Evolutionary conservation across 2,113 vertebrate genomes (phyloP).

Genomic region (Taxidea taxus): DNA sequence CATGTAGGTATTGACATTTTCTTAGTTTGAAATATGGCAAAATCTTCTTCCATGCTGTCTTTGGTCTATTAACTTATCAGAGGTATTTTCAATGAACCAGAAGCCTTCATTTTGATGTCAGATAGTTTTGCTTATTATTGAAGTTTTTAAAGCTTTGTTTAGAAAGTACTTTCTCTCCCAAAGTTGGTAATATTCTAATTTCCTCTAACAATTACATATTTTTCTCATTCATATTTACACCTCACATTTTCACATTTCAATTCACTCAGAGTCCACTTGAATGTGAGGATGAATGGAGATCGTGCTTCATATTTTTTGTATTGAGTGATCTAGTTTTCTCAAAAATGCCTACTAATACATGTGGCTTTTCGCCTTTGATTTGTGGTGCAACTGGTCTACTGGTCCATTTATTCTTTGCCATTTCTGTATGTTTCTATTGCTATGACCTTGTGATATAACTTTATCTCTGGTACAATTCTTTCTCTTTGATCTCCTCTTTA

Average conservation of each 20-base stretch:
- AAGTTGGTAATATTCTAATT: background rate
- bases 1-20: background rate
- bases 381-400: background rate
- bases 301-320: background rate
- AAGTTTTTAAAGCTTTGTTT: background rate
- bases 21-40: background rate
- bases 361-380: background rate
- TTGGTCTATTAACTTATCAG: background rate
- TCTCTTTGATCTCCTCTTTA: background rate
- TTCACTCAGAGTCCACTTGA: background rate
- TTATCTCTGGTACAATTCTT: background rate
- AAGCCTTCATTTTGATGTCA: background rate
- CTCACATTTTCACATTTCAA: slow-evolving; percentile 3
- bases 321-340: background rate
- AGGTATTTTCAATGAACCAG: background rate
- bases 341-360: background rate
- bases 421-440: background rate
- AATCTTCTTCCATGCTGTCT: background rate
- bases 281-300: background rate
- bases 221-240: background rate
- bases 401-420: background rate
- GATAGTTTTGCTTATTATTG: background rate
- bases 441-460: background rate
- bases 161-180: background rate
- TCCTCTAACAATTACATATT: background rate